Conservation (phyloP, 2,113 vertebrate genomes). For the Asarcornis scutulata region DNA sequence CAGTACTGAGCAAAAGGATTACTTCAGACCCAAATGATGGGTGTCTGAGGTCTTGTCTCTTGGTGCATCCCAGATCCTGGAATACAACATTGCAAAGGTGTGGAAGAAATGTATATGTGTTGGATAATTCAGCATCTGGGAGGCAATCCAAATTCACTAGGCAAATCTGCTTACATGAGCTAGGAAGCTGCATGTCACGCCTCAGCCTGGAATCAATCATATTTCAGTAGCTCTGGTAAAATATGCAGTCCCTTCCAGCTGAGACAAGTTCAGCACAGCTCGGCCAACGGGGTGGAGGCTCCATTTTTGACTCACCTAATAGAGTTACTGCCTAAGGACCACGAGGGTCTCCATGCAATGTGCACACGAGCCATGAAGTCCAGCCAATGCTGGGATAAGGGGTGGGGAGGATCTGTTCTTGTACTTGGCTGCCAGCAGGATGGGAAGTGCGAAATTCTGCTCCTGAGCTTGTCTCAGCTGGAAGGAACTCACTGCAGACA, state of each 20-base stretch:
- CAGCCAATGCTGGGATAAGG: not conserved
- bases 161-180: not conserved
- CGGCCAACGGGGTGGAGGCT: slow-evolving; percentile 16
- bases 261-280: slow-evolving; percentile 38
- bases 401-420: not conserved
- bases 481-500: not conserved
- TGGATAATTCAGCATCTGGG: not conserved
- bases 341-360: not conserved
- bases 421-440: not conserved
- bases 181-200: slow-evolving; percentile 4
- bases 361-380: not conserved
- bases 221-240: slow-evolving; percentile 38
- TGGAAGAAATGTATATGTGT: not conserved
- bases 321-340: not conserved
- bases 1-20: not conserved
- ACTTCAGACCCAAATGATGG: not conserved
- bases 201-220: slow-evolving; percentile 44
- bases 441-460: not conserved
- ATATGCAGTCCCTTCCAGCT: slow-evolving; percentile 45
- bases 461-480: not conserved
- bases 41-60: not conserved
- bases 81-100: not conserved
- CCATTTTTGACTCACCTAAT: not conserved
- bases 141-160: slow-evolving; percentile 16
- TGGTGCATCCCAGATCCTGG: not conserved